A percentile compares a stretch with the other conserved stretches of the same genome.
phyloP scores from a whole-genome alignment of 2,113 vertebrate genomes.

The Odontesthes bonariensis region DNA sequence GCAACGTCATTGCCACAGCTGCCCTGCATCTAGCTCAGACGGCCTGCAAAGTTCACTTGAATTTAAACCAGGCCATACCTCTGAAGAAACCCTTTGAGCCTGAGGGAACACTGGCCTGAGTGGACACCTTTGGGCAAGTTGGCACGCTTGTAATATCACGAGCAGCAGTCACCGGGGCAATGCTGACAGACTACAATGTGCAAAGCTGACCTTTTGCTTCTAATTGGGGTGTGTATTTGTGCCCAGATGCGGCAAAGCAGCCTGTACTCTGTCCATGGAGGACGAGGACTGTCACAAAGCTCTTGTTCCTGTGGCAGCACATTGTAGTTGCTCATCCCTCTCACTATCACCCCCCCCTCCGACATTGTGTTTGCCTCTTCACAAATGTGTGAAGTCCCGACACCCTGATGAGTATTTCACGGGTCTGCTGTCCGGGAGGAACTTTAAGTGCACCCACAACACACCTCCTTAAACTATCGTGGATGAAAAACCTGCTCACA shows the following conservation, averaged over 20 bases:
- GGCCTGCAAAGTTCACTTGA: conserved; percentile 24
- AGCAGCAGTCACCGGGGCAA: conserved; percentile 42
- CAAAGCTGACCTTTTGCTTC: conserved; percentile 79
- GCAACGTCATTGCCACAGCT: conserved; percentile 7
- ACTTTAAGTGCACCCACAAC: conserved; percentile 41
- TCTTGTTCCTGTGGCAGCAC: conserved; percentile 20
- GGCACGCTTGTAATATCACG: conserved; percentile 53
- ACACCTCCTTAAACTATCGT: conserved; percentile 16
- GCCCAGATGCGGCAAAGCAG: conserved; percentile 60
- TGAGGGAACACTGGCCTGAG: conserved; percentile 23
- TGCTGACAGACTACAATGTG: conserved; percentile 65
- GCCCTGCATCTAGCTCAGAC: conserved; percentile 18
- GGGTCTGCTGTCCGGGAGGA: conserved; percentile 15
- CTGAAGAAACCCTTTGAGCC: conserved; percentile 49
- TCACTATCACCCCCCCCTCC: conserved; percentile 53
- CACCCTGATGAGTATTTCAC: conserved; percentile 32
- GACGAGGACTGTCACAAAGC: conserved; percentile 30
- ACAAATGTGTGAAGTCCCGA: conserved; percentile 60
- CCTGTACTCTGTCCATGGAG: conserved; percentile 10
- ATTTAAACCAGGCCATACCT: conserved; percentile 28
- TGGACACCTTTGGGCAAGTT: conserved; percentile 49
- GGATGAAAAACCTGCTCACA: conserved; percentile 18
- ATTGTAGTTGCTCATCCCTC: conserved; percentile 21
- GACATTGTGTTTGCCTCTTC: conserved; percentile 27
- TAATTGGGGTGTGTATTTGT: conserved; percentile 65